Percentiles rank a stretch among this genome's conserved stretches.
These are phyloP conservation scores for Myioborus melanocephalus DNA, from an alignment of 2,797 vertebrate species.

Conservation along the genomic window DNA sequence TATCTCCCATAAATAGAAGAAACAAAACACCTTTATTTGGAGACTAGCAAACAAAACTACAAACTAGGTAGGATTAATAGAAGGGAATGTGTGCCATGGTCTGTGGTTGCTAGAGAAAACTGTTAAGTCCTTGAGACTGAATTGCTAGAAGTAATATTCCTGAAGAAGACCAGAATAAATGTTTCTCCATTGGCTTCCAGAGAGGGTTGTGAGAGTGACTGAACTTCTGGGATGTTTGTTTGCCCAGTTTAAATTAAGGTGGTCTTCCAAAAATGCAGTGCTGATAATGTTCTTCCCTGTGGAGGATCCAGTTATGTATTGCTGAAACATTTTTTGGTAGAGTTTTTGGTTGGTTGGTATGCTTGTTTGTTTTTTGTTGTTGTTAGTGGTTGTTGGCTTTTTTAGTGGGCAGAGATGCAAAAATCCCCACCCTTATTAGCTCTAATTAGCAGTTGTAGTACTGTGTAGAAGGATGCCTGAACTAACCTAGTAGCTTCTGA, in stretches of 20 bases:
- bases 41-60: neutral
- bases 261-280: neutral
- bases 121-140: neutral
- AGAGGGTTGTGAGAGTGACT: neutral
- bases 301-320: neutral
- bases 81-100: neutral
- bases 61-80: neutral
- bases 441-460: neutral
- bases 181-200: neutral
- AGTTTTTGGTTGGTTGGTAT: neutral
- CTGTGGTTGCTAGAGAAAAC: neutral
- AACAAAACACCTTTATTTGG: neutral
- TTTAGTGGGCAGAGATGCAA: neutral
- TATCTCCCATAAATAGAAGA: neutral
- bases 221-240: neutral
- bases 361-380: neutral
- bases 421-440: neutral
- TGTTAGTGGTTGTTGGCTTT: neutral
- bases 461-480: neutral
- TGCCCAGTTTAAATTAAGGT: neutral
- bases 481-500: neutral
- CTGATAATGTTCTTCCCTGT: neutral
- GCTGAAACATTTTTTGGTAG: neutral
- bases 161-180: neutral
- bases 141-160: neutral